Percentiles rank a stretch among this genome's conserved stretches.
Evolutionary conservation across 2,888 invertebrate genomes (phyloP).

Genomic region (Hybos culiciformis): DNA sequence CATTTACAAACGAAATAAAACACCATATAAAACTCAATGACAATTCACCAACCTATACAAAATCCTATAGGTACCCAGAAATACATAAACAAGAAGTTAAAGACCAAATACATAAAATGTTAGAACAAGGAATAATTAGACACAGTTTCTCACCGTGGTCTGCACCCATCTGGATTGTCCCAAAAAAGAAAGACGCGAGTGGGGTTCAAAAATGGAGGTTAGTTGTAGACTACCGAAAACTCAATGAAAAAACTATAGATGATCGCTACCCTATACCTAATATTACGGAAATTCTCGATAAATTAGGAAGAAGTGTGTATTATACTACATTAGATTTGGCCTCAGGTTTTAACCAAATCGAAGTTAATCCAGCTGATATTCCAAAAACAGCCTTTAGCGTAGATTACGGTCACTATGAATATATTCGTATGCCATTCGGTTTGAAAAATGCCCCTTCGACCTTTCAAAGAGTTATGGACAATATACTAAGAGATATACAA

Average conservation of each 20-base stretch:
- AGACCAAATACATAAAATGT: slow-evolving; percentile 10
- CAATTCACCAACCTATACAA: slow-evolving; percentile 6
- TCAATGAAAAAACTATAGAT: slow-evolving; percentile 5
- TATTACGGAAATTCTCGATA: too few species aligned
- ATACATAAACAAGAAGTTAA: slow-evolving; percentile 10
- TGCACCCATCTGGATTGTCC: too few species aligned
- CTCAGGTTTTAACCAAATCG: too few species aligned
- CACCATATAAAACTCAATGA: slow-evolving; percentile 7
- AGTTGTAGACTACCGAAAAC: too few species aligned
- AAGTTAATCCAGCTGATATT: too few species aligned
- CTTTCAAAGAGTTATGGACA: too few species aligned
- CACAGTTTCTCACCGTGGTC: slow-evolving; percentile 6
- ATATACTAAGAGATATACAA: slow-evolving; percentile 15
- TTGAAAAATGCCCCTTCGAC: too few species aligned
- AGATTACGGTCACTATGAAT: slow-evolving; percentile 12
- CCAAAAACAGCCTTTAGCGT: too few species aligned
- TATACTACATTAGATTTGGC: too few species aligned
- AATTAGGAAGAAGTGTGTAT: too few species aligned
- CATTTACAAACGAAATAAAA: slow-evolving; percentile 6
- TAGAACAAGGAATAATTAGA: slow-evolving; percentile 8
- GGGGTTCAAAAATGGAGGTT: too few species aligned
- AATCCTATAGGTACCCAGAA: slow-evolving; percentile 8
- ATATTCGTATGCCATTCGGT: slow-evolving; percentile 6
- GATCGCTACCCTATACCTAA: slow-evolving; percentile 9
- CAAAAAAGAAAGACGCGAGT: too few species aligned